phyloP scores from a whole-genome alignment of 2,888 invertebrate genomes.

The Clivina fossor region DNA sequence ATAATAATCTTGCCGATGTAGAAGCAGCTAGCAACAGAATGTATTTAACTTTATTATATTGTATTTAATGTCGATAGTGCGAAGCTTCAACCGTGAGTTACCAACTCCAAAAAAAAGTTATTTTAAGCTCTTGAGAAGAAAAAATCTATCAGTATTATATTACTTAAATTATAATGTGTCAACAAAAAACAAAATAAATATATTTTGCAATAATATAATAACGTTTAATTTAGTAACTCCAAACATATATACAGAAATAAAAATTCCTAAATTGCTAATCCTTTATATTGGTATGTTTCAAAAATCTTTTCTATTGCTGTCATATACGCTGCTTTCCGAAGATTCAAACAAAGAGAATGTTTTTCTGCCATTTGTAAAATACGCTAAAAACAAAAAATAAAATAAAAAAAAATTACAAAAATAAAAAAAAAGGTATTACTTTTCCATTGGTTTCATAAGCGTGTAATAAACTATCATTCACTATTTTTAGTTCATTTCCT shows the following conservation, averaged over 20 bases:
- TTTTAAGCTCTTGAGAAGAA: neutral
- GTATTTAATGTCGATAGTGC: too few species aligned
- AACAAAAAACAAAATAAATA: constrained; percentile 27
- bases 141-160: constrained; percentile 28
- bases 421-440: neutral
- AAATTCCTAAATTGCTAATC: too few species aligned
- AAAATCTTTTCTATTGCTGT: constrained; percentile 4
- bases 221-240: neutral
- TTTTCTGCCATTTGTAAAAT: constrained; percentile 7
- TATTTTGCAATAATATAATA: constrained; percentile 23
- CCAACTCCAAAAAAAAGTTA: constrained; percentile 11
- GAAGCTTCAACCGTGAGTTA: constrained; percentile 15
- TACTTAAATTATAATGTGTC: constrained; percentile 14
- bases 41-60: neutral
- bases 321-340: constrained; percentile 11
- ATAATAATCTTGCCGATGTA: too few species aligned
- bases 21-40: neutral
- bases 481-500: constrained; percentile 8
- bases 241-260: neutral
- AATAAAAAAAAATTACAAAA: neutral
- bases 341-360: constrained; percentile 5
- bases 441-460: constrained; percentile 1
- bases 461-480: constrained; percentile 8
- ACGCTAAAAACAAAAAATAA: neutral
- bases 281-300: constrained; percentile 11